These are phyloP conservation scores for Scaptodrosophila lebanonensis DNA, from an alignment of 1,140 invertebrate species.

Conservation along the genomic window DNA sequence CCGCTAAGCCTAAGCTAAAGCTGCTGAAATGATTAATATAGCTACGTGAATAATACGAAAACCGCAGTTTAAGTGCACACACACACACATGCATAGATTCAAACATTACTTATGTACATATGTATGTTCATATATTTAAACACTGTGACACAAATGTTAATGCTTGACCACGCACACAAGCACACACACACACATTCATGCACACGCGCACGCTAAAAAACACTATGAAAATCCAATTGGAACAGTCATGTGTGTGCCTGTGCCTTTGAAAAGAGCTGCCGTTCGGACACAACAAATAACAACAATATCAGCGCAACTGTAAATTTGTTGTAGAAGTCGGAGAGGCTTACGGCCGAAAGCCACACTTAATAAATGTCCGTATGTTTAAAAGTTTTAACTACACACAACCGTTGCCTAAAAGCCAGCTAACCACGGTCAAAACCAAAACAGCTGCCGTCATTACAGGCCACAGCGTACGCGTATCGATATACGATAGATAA, in stretches of 20 bases:
- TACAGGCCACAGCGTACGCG: conserved; percentile 21
- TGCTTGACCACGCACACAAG: too few relatives aligned
- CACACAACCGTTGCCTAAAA: conserved; percentile 18
- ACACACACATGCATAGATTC: too few relatives aligned
- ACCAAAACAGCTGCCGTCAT: conserved; percentile 70
- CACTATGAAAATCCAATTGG: conserved; percentile 25
- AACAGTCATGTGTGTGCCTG: neutral
- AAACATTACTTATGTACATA: too few relatives aligned
- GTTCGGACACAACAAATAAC: too few relatives aligned
- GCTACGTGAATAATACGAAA: conserved; percentile 33
- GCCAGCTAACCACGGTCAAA: conserved; percentile 30
- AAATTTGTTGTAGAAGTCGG: too few relatives aligned
- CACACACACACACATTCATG: neutral
- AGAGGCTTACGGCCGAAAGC: too few relatives aligned
- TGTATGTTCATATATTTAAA: too few relatives aligned
- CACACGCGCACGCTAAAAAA: neutral
- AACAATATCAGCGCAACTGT: too few relatives aligned
- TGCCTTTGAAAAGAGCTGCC: too few relatives aligned
- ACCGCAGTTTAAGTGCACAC: conserved; percentile 30
- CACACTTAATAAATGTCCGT: too few relatives aligned
- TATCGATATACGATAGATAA: conserved; percentile 37
- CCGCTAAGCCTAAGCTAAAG: conserved; percentile 13
- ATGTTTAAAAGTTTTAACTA: conserved; percentile 13
- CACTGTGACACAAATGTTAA: too few relatives aligned
- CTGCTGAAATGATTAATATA: conserved; percentile 32